Evolutionary conservation across 2,888 invertebrate species (phyloP).

Genomic region (Drosophila cyrtoloma): DNA sequence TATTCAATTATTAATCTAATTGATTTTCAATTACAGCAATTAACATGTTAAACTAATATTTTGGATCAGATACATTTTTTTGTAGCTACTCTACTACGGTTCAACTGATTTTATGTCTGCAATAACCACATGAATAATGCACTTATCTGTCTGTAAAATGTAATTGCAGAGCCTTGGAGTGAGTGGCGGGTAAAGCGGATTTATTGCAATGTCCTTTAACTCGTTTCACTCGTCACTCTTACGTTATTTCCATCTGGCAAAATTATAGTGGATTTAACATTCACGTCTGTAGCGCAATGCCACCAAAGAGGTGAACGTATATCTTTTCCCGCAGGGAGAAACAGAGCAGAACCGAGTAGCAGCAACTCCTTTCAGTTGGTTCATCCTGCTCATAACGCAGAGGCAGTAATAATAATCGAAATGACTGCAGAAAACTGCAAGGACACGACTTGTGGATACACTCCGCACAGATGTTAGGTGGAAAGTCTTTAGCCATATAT

Average conservation of each 20-base stretch:
- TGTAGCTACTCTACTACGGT: not conserved
- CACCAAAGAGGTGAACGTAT: slow-evolving; percentile 38
- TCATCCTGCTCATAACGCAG: slow-evolving; percentile 6
- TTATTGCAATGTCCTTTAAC: slow-evolving; percentile 17
- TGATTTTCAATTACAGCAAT: not conserved
- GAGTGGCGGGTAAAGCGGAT: slow-evolving; percentile 13
- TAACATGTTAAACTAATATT: not conserved
- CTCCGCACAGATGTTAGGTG: not conserved
- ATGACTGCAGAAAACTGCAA: slow-evolving; percentile 4
- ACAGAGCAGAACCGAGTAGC: slow-evolving; percentile 35
- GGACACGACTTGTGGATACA: not conserved
- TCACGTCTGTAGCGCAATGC: slow-evolving; percentile 10
- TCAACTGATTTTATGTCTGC: not conserved
- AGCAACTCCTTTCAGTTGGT: slow-evolving; percentile 23
- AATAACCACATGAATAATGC: slow-evolving; percentile 13
- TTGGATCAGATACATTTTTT: not conserved
- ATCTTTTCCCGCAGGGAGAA: slow-evolving; percentile 37
- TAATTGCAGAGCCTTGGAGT: slow-evolving; percentile 1
- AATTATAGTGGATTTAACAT: slow-evolving; percentile 24
- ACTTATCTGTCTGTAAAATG: slow-evolving; percentile 10
- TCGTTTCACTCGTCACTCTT: slow-evolving; percentile 16
- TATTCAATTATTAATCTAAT: not conserved
- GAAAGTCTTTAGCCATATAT: not conserved
- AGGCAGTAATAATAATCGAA: slow-evolving; percentile 50
- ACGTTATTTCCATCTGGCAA: slow-evolving; percentile 13